Evolutionary conservation across 2,113 vertebrate genomes (phyloP).

Genomic region (Phrynosoma blainvillii): DNA sequence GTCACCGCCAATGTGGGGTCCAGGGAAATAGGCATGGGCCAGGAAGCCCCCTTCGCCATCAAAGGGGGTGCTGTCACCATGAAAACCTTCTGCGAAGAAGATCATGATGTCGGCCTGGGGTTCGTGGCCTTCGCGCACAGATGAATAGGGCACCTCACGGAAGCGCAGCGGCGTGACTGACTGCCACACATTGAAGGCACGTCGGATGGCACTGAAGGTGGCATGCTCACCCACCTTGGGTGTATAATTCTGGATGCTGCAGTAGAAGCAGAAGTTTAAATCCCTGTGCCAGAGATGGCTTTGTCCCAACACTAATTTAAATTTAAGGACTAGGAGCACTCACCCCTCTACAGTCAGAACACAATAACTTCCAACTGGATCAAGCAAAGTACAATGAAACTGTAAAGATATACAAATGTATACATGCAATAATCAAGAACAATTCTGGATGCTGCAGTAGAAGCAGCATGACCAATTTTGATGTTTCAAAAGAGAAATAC

Average conservation of each 20-base stretch:
- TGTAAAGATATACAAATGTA: no score
- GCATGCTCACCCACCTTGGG: constrained; percentile 82
- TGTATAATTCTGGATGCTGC: constrained; percentile 77
- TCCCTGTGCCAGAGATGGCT: not conserved
- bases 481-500: no score
- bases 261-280: not conserved
- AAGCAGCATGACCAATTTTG: no score
- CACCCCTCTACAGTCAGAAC: no score
- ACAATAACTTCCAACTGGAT: no score
- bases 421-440: no score
- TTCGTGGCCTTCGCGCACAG: constrained; percentile 81
- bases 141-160: constrained; percentile 86
- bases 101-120: constrained; percentile 93
- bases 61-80: constrained; percentile 92
- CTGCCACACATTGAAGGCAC: constrained; percentile 88
- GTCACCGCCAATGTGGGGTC: constrained; percentile 88
- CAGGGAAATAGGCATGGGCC: constrained; percentile 92
- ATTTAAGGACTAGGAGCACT: no score
- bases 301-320: no score
- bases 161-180: constrained; percentile 83
- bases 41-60: constrained; percentile 91
- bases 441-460: no score
- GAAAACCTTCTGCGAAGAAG: constrained; percentile 89
- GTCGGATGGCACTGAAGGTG: constrained; percentile 86
- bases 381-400: no score